phyloP scores from a whole-genome alignment of 2,797 vertebrate genomes.

The Erpetoichthys calabaricus region DNA sequence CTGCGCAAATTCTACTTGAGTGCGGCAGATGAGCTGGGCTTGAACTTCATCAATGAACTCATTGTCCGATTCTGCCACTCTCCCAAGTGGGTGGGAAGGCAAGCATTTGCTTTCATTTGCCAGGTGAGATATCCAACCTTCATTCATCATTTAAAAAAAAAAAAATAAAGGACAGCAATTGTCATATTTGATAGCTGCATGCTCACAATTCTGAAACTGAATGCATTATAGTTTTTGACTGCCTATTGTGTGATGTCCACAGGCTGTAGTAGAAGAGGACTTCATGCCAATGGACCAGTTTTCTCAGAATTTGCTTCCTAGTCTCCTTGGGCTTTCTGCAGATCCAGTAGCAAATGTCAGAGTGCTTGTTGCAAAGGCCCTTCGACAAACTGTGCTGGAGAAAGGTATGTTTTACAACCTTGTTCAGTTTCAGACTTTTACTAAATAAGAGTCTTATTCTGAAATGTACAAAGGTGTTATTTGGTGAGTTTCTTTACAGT shows the following conservation, averaged over 20 bases:
- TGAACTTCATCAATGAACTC: slow-evolving; percentile 45
- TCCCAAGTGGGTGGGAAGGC: slow-evolving; percentile 51
- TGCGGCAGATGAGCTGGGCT: slow-evolving; percentile 30
- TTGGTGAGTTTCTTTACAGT: too few relatives aligned
- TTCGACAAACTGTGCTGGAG: slow-evolving; percentile 68
- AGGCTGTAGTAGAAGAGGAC: slow-evolving; percentile 69
- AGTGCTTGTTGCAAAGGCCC: slow-evolving; percentile 71
- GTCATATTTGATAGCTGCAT: not conserved
- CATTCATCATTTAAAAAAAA: not conserved
- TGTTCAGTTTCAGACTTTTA: not conserved
- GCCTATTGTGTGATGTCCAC: not conserved
- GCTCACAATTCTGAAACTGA: not conserved
- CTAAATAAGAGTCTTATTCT: too few relatives aligned
- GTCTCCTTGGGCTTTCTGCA: slow-evolving; percentile 66
- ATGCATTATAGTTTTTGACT: not conserved
- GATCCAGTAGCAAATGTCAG: slow-evolving; percentile 75
- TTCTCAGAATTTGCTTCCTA: slow-evolving; percentile 66
- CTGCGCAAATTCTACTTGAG: slow-evolving; percentile 41
- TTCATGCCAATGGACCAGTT: slow-evolving; percentile 74
- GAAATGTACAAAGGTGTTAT: too few relatives aligned
- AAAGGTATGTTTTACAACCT: slow-evolving; percentile 50
- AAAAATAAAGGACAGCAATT: too few relatives aligned
- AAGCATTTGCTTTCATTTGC: slow-evolving; percentile 55
- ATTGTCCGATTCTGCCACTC: slow-evolving; percentile 37
- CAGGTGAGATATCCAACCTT: slow-evolving; percentile 33